phyloP scores from a whole-genome alignment of 2,797 vertebrate species.

The Pygocentrus nattereri region DNA sequence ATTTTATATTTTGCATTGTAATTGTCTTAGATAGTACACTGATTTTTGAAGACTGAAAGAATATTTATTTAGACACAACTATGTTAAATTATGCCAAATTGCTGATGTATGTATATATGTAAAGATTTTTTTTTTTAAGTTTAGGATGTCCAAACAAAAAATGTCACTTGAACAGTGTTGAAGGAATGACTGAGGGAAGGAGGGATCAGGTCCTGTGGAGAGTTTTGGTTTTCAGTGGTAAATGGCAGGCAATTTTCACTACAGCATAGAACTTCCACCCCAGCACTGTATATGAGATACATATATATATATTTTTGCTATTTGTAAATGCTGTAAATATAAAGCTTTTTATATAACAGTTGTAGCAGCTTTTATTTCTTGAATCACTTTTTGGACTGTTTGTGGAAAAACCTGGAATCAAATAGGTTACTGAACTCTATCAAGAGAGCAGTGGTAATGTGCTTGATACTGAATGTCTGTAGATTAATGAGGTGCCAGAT shows the following conservation, averaged over 20 bases:
- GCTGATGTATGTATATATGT: conserved; percentile 57
- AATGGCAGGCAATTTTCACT: neutral
- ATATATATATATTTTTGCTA: conserved; percentile 9
- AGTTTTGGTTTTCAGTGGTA: neutral
- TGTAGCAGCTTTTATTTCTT: conserved; percentile 8
- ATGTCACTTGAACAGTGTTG: conserved; percentile 26
- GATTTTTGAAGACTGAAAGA: conserved; percentile 1
- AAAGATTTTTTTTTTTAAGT: conserved; percentile 65
- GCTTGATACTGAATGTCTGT: neutral
- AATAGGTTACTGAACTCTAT: neutral
- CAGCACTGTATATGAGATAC: neutral
- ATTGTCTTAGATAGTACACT: neutral
- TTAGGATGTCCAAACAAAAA: conserved; percentile 38
- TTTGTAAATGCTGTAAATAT: conserved; percentile 6
- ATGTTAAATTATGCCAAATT: conserved; percentile 35
- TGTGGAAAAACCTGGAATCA: neutral
- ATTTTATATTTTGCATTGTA: neutral
- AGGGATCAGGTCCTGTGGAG: neutral
- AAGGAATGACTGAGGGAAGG: conserved; percentile 53
- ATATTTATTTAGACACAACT: conserved; percentile 32
- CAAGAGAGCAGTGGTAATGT: too few relatives aligned
- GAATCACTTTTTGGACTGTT: neutral
- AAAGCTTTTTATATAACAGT: conserved; percentile 19
- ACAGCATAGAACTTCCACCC: neutral
- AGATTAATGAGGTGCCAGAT: too few relatives aligned